phyloP scores from a whole-genome alignment of 2,888 invertebrate genomes.

The Schizaphis graminum region DNA sequence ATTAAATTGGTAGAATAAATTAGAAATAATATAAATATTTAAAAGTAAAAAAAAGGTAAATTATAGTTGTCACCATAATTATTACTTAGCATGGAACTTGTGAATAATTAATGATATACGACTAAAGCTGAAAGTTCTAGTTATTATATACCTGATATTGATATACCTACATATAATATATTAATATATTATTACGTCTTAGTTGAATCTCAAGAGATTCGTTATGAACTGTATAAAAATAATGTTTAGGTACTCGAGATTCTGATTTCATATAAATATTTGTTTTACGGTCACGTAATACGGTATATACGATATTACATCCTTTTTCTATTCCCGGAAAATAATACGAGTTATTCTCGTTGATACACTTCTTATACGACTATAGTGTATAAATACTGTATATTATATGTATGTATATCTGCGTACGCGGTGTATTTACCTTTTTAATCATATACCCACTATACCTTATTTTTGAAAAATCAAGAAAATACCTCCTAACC shows the following conservation, averaged over 20 bases:
- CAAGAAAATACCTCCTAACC: neutral
- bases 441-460: slow-evolving; percentile 8
- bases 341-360: neutral
- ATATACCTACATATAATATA: neutral
- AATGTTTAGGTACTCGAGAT: neutral
- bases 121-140: neutral
- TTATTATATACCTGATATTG: neutral
- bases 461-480: neutral
- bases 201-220: neutral
- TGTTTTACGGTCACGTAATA: neutral
- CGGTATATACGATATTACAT: neutral
- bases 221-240: neutral
- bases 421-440: neutral
- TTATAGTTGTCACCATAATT: neutral
- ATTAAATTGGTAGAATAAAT: neutral
- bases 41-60: neutral
- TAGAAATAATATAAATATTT: neutral
- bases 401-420: neutral
- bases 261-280: slow-evolving; percentile 14
- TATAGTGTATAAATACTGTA: neutral
- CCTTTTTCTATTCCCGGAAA: neutral
- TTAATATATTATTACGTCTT: neutral
- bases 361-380: neutral
- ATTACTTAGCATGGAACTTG: neutral
- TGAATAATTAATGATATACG: neutral